Conservation (phyloP, 35 echinoderm and acorn worm genomes). For the Heliocidaris tuberculata region DNA sequence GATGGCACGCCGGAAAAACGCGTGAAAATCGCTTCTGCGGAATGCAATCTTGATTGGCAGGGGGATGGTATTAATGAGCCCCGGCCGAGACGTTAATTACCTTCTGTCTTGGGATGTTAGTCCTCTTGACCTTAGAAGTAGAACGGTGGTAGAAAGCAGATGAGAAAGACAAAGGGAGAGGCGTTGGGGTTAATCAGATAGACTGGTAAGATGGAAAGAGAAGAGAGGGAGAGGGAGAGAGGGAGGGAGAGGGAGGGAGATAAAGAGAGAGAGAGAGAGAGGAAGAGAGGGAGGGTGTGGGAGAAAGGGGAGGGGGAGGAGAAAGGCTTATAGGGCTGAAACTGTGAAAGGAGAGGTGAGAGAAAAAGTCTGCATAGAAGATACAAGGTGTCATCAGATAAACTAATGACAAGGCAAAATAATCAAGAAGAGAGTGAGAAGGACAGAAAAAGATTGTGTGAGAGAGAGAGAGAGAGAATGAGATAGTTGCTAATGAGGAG, state of each 20-base stretch:
- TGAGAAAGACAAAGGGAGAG: not conserved
- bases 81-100: conserved; percentile 24
- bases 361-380: no score
- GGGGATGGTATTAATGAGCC: conserved; percentile 32
- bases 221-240: not conserved
- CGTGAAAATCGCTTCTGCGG: conserved; percentile 16
- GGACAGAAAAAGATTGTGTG: no score
- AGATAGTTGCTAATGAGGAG: not conserved
- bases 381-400: no score
- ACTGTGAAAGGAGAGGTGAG: no score
- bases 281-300: not conserved
- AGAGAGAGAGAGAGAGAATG: not conserved
- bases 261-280: not conserved
- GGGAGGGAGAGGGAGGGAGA: not conserved
- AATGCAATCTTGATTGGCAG: conserved; percentile 39
- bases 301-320: no score
- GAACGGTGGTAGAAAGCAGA: not conserved
- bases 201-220: not conserved
- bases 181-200: not conserved
- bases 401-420: no score
- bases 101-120: not conserved
- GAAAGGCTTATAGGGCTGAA: no score
- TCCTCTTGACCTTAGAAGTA: not conserved
- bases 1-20: not conserved
- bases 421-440: no score